phyloP scores from a whole-genome alignment of 2,888 invertebrate species.

The Anoncus sp. region DNA sequence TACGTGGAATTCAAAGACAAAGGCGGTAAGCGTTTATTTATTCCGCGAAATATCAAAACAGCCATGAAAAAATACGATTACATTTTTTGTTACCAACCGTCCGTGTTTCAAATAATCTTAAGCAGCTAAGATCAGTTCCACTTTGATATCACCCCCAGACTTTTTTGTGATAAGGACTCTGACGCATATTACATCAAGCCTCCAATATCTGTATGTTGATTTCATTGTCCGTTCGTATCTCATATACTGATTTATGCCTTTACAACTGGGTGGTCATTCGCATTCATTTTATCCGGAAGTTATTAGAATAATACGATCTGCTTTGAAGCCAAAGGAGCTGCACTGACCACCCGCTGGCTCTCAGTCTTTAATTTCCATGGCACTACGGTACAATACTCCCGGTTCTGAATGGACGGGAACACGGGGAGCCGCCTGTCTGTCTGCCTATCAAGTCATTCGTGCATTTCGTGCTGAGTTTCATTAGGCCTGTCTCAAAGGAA shows the following conservation, averaged over 20 bases:
- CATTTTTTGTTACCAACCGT: no score
- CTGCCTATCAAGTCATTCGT: constrained; percentile 50
- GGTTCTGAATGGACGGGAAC: neutral
- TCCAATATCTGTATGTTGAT: neutral
- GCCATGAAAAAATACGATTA: no score
- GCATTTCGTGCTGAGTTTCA: constrained; percentile 68
- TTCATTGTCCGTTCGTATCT: neutral
- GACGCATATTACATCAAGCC: neutral
- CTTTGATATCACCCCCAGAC: no score
- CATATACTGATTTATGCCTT: neutral
- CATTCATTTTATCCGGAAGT: neutral
- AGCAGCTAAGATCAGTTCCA: no score
- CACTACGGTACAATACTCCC: neutral
- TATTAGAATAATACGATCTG: constrained; percentile 12
- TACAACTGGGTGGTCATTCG: neutral
- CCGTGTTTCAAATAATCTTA: no score
- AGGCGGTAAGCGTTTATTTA: no score
- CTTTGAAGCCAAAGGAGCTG: neutral
- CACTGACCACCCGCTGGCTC: neutral
- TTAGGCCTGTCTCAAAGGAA: constrained; percentile 67
- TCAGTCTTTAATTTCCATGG: constrained; percentile 16
- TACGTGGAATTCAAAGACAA: no score
- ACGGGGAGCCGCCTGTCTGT: constrained; percentile 25
- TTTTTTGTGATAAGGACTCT: neutral
- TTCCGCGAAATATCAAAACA: no score